phyloP scores from a whole-genome alignment of 1,140 invertebrate species.

The Reticulitermes speratus region DNA sequence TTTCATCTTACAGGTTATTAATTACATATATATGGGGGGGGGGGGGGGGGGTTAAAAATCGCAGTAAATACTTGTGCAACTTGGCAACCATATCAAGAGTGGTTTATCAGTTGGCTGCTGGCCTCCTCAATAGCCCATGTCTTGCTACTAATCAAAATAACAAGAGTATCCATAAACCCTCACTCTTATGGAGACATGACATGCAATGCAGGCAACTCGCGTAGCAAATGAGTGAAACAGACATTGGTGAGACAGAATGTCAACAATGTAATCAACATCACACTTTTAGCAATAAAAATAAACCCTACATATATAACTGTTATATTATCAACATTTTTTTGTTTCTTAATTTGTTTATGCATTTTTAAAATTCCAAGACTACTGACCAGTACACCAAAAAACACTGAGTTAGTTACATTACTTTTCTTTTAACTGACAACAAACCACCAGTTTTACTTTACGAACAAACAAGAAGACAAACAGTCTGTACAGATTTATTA shows the following conservation, averaged over 20 bases:
- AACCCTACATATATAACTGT: conserved; percentile 28
- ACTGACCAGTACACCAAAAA: conserved; percentile 27
- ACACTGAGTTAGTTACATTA: conserved; percentile 29
- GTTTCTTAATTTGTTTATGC: conserved; percentile 21
- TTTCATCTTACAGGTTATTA: conserved; percentile 31
- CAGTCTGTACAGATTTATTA: conserved; percentile 62
- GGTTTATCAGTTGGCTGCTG: conserved; percentile 26
- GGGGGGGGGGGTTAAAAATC: conserved; percentile 18
- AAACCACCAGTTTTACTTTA: not conserved
- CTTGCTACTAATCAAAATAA: not conserved
- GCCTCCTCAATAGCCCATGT: conserved; percentile 12
- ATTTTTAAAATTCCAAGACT: conserved; percentile 19
- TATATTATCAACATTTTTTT: conserved; percentile 18
- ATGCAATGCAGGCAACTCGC: not conserved
- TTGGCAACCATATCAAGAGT: conserved; percentile 25
- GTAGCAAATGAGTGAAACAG: conserved; percentile 8
- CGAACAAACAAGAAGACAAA: conserved; percentile 55
- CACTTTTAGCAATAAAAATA: conserved; percentile 27
- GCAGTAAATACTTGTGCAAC: conserved; percentile 32
- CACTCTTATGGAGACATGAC: not conserved
- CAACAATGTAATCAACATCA: conserved; percentile 25
- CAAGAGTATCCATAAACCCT: not conserved
- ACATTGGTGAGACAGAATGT: not conserved
- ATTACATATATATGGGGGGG: conserved; percentile 27
- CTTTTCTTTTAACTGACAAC: conserved; percentile 11